Percentiles rank a stretch among this genome's conserved stretches.
Conservation (phyloP, 2,888 invertebrate species). For the Eupithecia insigniata region DNA sequence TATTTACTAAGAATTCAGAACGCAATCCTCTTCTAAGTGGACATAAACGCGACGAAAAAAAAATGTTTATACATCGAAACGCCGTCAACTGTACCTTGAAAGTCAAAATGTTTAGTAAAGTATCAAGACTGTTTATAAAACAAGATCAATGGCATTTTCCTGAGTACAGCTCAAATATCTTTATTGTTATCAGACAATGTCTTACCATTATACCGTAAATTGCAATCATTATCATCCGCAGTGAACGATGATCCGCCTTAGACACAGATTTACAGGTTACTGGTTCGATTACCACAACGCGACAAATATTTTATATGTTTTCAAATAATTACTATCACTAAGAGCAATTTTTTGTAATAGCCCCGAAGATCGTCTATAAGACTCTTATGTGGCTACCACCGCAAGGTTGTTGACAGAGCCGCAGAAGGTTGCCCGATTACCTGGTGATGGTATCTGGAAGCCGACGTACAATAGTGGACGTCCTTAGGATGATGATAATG, state of each 20-base stretch:
- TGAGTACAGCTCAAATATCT: not conserved
- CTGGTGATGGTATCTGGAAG: not conserved
- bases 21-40: not conserved
- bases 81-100: not conserved
- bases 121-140: conserved; percentile 4
- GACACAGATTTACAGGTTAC: too few relatives aligned
- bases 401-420: not conserved
- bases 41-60: not conserved
- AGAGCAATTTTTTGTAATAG: too few relatives aligned
- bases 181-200: not conserved
- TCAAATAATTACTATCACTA: too few relatives aligned
- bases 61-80: not conserved
- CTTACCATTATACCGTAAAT: not conserved
- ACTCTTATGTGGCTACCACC: not conserved
- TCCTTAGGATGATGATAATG: not conserved
- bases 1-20: not conserved
- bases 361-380: too few relatives aligned
- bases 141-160: not conserved
- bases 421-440: not conserved
- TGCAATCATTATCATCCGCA: not conserved
- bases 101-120: conserved; percentile 2
- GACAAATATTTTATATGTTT: too few relatives aligned
- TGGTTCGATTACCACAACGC: too few relatives aligned
- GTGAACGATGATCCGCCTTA: too few relatives aligned
- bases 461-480: not conserved